Percentiles rank a stretch among this genome's conserved stretches.
Conservation (phyloP, 1,140 invertebrate species). For the Oryctes rhinoceros region DNA sequence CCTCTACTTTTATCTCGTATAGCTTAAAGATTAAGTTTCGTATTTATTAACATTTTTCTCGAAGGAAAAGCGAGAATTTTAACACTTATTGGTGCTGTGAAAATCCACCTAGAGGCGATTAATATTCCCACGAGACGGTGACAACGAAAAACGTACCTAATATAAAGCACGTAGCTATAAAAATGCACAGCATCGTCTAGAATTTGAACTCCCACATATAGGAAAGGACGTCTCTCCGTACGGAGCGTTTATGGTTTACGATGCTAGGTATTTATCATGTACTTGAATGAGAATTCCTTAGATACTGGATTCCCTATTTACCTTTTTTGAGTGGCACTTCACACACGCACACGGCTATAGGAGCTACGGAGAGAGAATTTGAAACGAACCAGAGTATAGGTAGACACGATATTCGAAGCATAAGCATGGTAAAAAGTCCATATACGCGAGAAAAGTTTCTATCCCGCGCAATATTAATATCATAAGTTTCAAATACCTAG, state of each 20-base stretch:
- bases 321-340: not conserved
- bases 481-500: not conserved
- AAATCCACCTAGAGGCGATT: too few species aligned
- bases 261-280: slow-evolving; percentile 7
- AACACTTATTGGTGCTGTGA: too few species aligned
- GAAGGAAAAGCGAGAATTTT: too few species aligned
- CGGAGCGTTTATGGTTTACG: not conserved
- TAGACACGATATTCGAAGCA: not conserved
- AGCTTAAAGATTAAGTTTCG: too few species aligned
- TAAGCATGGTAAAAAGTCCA: not conserved
- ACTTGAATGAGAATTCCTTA: slow-evolving; percentile 15
- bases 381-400: not conserved
- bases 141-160: too few species aligned
- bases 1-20: too few species aligned
- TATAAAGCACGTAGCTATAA: not conserved
- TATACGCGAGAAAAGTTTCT: not conserved
- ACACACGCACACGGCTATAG: not conserved
- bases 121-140: too few species aligned
- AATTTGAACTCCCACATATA: not conserved
- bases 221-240: not conserved
- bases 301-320: slow-evolving; percentile 14
- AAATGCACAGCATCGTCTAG: not conserved
- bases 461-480: slow-evolving; percentile 11
- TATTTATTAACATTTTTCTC: too few species aligned
- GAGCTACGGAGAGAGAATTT: not conserved